These are phyloP conservation scores for Caenorhabditis elegans DNA, from an alignment of 1,140 invertebrate species.

Conservation along the genomic window DNA sequence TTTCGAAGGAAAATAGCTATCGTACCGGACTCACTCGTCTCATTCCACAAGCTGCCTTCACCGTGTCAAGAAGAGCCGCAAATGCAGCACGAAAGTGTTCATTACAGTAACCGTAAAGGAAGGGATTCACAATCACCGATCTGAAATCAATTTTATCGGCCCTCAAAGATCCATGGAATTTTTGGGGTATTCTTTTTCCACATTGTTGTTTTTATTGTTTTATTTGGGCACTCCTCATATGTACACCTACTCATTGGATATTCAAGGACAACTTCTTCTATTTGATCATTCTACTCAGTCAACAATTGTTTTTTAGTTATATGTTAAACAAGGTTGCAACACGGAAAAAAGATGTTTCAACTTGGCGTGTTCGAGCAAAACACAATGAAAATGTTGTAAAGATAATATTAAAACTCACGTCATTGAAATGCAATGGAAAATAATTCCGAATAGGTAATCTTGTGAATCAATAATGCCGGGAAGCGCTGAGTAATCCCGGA, in stretches of 20 bases:
- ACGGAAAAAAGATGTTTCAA: too few relatives aligned
- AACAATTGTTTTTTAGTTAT: not conserved
- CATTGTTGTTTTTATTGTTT: not conserved
- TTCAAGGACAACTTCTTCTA: not conserved
- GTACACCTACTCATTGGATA: not conserved
- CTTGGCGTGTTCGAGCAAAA: too few relatives aligned
- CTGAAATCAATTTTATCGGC: slow-evolving; percentile 29
- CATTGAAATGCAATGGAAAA: slow-evolving; percentile 52
- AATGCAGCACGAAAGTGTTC: slow-evolving; percentile 54
- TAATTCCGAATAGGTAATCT: slow-evolving; percentile 50
- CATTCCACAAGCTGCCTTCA: slow-evolving; percentile 20
- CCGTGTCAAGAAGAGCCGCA: slow-evolving; percentile 9
- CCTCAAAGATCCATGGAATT: not conserved
- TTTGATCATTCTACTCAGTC: slow-evolving; percentile 16
- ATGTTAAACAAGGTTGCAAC: too few relatives aligned
- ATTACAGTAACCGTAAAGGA: slow-evolving; percentile 50
- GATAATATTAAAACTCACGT: slow-evolving; percentile 43
- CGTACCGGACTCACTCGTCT: not conserved
- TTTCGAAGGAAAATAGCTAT: not conserved
- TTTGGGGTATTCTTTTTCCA: not conserved
- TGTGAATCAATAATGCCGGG: slow-evolving; percentile 45
- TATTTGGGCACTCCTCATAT: too few relatives aligned
- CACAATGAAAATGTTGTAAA: too few relatives aligned
- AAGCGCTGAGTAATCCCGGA: slow-evolving; percentile 47
- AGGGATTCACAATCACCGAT: slow-evolving; percentile 50